Percentiles rank a stretch among this genome's conserved stretches.
Evolutionary conservation across 2,113 vertebrate species (phyloP).

Genomic region (Corythornis cristatus): DNA sequence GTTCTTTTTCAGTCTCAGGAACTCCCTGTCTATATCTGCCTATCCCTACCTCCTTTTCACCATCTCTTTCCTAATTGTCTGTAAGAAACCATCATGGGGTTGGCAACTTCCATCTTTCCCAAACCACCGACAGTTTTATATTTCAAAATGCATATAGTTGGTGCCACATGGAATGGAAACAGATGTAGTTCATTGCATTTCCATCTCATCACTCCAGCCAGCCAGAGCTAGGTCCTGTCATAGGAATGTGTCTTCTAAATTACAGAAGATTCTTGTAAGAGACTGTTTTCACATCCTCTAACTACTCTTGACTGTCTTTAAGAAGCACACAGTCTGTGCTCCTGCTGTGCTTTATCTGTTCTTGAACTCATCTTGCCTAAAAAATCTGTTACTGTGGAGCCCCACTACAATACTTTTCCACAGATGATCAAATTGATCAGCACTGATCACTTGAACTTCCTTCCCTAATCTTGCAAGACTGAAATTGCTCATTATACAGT

Average conservation of each 20-base stretch:
- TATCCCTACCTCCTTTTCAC: not conserved
- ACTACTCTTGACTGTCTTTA: not conserved
- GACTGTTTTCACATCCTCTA: not conserved
- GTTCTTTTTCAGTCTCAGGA: not conserved
- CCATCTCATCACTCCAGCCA: not conserved
- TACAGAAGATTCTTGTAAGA: not conserved
- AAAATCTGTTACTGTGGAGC: not conserved
- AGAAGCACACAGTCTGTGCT: not conserved
- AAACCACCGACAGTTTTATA: not conserved
- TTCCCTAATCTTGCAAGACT: not conserved
- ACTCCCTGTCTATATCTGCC: not conserved
- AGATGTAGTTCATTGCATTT: not conserved
- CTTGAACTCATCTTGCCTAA: not conserved
- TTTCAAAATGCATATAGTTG: not conserved
- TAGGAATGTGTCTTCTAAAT: not conserved
- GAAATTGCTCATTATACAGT: not conserved
- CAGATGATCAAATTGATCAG: not conserved
- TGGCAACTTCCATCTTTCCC: not conserved
- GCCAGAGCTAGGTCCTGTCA: fast-evolving
- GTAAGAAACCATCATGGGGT: not conserved
- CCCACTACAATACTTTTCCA: not conserved
- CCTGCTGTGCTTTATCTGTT: not conserved
- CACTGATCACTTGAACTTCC: not conserved
- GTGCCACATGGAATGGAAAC: not conserved
- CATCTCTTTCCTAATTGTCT: not conserved